These are phyloP conservation scores for Lates calcarifer DNA, from an alignment of 2,113 vertebrate species.

Conservation along the genomic window DNA sequence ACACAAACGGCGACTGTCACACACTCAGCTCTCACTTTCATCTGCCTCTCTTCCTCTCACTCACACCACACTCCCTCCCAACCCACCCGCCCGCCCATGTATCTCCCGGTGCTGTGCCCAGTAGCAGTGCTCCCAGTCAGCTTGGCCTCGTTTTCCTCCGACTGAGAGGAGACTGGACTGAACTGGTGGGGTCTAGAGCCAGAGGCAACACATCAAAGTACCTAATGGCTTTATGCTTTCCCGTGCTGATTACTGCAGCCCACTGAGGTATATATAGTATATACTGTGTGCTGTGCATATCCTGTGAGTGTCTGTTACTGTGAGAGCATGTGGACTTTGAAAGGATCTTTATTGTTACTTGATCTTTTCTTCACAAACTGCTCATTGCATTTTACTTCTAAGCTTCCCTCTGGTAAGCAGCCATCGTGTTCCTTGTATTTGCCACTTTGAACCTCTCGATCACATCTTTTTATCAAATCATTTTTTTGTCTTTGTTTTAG, in stretches of 20 bases:
- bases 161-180: slow-evolving; percentile 31
- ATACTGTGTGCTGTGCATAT: background rate
- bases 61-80: background rate
- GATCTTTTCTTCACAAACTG: slow-evolving; percentile 13
- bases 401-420: background rate
- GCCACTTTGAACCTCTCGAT: too few species aligned
- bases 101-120: slow-evolving; percentile 13
- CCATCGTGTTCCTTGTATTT: too few species aligned
- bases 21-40: background rate
- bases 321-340: background rate
- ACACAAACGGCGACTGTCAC: slow-evolving; percentile 28
- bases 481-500: too few species aligned
- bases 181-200: slow-evolving; percentile 39
- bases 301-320: slow-evolving; percentile 17
- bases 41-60: background rate
- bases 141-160: slow-evolving; percentile 61
- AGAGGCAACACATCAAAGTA: slow-evolving; percentile 53
- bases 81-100: background rate
- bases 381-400: background rate
- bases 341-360: slow-evolving; percentile 18
- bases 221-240: slow-evolving; percentile 54
- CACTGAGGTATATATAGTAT: background rate
- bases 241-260: slow-evolving; percentile 20
- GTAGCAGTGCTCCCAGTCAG: slow-evolving; percentile 29
- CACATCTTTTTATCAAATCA: too few species aligned